These are phyloP conservation scores for Mus spicilegus DNA, from an alignment of 2,113 vertebrate genomes.

Conservation along the genomic window DNA sequence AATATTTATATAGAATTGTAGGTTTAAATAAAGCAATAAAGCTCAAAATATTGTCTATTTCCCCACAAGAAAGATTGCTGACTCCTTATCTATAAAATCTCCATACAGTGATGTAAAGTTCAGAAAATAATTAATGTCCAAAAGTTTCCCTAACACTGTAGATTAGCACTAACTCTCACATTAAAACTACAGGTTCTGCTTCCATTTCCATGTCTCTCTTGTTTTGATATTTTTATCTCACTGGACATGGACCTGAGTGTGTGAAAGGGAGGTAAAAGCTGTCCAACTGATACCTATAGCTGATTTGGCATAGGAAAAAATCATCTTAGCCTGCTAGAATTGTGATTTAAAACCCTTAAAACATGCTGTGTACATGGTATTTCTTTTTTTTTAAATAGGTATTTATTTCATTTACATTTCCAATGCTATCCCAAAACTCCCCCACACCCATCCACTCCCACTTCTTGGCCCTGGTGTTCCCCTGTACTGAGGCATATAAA, in stretches of 20 bases:
- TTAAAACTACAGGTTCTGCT: neutral
- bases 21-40: neutral
- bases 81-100: slow-evolving; percentile 13
- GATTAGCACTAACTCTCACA: neutral
- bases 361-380: neutral
- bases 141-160: neutral
- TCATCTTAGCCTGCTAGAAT: neutral
- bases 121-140: slow-evolving; percentile 1
- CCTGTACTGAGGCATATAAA: too few relatives aligned
- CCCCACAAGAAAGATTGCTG: neutral
- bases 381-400: neutral
- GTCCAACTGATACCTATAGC: neutral
- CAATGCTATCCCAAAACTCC: too few relatives aligned
- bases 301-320: neutral
- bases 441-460: too few relatives aligned
- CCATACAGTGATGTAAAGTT: neutral
- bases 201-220: neutral
- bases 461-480: too few relatives aligned
- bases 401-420: too few relatives aligned
- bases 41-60: neutral
- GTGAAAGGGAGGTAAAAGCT: neutral
- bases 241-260: neutral
- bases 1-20: neutral
- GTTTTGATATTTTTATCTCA: neutral
- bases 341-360: slow-evolving; percentile 25